Base-by-base conservation (phyloP, 2,888 invertebrate genomes). In the Saturnia japonica region DNA sequence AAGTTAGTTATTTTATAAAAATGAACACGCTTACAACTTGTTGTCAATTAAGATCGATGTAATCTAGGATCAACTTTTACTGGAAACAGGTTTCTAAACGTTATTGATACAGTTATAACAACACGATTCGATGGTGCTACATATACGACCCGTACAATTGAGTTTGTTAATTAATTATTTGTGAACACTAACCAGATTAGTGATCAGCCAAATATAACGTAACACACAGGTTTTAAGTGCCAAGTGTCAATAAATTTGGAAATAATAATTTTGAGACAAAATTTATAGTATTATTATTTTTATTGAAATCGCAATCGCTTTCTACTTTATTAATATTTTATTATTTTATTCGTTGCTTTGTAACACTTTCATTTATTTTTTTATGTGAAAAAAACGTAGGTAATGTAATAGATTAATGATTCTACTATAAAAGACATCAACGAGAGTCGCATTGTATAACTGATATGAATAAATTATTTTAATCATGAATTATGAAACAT, bases 21-120 rank as follows among this genome's bases (percentile, higher is more conserved):
- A 64, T 19, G 11, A 28, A 69, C 45, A 43, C 45, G 43, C 42
- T 64, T 14, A 54, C 54, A 16, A 16, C 19, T 54, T 70, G 66
- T 70, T 70, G 66, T 70, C 70, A 54, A n/a, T 42, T 28, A 54
- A 66, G 70, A 72, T 71, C 74, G 72, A 74, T 73, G 74, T 75
- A 47, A 76, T 51, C 47, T 70, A 57, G 72, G 72, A 77, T 76
- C 74, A 74, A 76, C 77, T 80, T 80, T 78, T 77, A 76, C 75
- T 54, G 42, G 40, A 47, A 73, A 75, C 77, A 62, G 68, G 77
- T 77, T 75, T 67, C 54, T 67, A 72, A 75, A 73, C 71, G 75
- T 72, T 73, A 71, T 72, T 68, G 67, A 70, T 67, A 67, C 43
- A 68, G 66, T 25, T 67, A 67, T 54, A 54, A 54, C 66, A 51